Base-by-base conservation (phyloP, 1,140 invertebrate species). In the Archivesica marissinica region DNA sequence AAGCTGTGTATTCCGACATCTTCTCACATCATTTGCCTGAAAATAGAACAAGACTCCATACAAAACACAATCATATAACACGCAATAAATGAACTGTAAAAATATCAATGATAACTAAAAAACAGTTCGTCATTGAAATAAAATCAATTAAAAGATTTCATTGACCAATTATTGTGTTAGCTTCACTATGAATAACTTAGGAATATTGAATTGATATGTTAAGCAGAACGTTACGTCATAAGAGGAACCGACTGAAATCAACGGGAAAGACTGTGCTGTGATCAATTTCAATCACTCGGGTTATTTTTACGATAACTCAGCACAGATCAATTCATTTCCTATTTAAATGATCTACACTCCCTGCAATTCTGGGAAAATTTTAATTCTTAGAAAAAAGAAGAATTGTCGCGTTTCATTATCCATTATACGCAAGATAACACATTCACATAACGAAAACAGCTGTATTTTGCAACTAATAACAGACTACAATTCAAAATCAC, bases 141-240 rank as follows among this genome's bases (percentile, higher is more conserved):
- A 30, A 30, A 38, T 35, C 28, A 38, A 35, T 28, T 13, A 15
- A 13, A 44, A 70, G 39, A 59, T 20, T 64, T 64, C n/a, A 35
- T 13, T 30, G 33, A 47, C 33, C 41, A 47, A 47, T 33, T 20
- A 25, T 23, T 44, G 44, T 33, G 9, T 72, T 72, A 13, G 39
- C 28, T 2, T 47, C 41, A 28, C 68, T 23, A 38, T 76, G 74
- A 76, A 76, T 76, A 76, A 76, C 74, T 76, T 76, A 76, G 56
- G 74, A 76, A 76, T 75, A 75, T 75, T 75, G 70, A 54, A 20
- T 38, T 47, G 1, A 1, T 76, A 76, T 76, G 74, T 59, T 76
- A 76, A 76, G 33, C 41, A 76, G 74, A 4, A 41, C 23, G 11
- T 76, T 76, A 76, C 74, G 74, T 76, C 74, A 76, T 56, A 33